Percentiles rank a stretch among this genome's conserved stretches.
Conservation (phyloP, 2,797 vertebrate species). For the Tarsius wallacei region DNA sequence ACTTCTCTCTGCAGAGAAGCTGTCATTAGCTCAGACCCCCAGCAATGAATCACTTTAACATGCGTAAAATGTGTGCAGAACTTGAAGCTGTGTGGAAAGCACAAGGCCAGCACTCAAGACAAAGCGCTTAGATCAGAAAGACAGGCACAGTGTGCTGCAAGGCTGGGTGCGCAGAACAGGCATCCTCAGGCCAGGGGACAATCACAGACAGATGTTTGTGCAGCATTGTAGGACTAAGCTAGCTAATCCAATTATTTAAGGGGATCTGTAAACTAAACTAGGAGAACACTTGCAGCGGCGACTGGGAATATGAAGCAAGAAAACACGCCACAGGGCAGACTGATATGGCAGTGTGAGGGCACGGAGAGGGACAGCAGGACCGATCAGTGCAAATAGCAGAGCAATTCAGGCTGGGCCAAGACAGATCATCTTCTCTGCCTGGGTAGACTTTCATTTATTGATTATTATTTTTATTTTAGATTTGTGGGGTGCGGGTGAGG, state of each 20-base stretch:
- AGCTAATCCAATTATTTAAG: background rate
- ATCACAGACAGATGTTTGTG: rapidly evolving
- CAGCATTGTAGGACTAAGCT: background rate
- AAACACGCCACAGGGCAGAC: background rate
- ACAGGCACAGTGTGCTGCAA: rapidly evolving
- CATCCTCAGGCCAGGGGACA: background rate
- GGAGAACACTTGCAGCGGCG: background rate
- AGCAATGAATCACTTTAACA: background rate
- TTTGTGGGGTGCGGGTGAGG: no score
- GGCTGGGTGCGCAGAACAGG: background rate
- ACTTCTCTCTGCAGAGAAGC: background rate
- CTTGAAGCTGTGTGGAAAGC: background rate
- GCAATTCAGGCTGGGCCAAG: background rate
- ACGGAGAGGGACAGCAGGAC: background rate
- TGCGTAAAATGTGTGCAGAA: background rate
- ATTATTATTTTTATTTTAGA: no score
- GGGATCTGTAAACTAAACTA: background rate
- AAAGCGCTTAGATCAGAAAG: background rate
- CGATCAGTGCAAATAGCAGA: background rate
- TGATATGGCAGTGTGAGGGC: no score
- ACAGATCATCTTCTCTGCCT: background rate
- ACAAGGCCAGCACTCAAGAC: background rate
- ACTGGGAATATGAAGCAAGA: background rate
- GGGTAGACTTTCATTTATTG: no score
- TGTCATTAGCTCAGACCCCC: background rate